phyloP scores from a whole-genome alignment of 2,113 vertebrate species.

The Rhinoderma darwinii region DNA sequence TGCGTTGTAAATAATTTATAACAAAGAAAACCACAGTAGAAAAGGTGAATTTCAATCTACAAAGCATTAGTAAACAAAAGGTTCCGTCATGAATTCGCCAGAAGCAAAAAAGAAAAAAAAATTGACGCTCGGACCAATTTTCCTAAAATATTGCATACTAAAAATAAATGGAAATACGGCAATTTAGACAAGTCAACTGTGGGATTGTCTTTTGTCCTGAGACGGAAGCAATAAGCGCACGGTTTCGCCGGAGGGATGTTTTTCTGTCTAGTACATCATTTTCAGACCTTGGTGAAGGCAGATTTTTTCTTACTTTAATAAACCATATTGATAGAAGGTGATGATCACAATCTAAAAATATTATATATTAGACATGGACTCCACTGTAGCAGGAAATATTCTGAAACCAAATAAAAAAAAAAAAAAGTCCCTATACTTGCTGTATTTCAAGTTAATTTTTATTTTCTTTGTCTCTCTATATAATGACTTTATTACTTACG shows the following conservation, averaged over 20 bases:
- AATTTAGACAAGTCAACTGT: constrained; percentile 25
- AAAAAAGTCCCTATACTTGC: too few relatives aligned
- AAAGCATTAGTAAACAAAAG: constrained; percentile 32
- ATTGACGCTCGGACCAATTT: neutral
- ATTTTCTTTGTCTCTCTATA: too few relatives aligned
- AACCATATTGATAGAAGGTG: constrained; percentile 21
- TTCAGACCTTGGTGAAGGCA: neutral
- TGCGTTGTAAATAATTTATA: neutral
- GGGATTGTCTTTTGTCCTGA: constrained; percentile 45
- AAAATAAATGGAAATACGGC: constrained; percentile 9
- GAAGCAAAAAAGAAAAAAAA: neutral
- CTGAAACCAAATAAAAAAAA: neutral
- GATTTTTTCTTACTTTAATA: constrained; percentile 27
- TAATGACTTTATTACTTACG: too few relatives aligned
- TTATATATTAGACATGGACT: constrained; percentile 6
- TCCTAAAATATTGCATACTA: constrained; percentile 33
- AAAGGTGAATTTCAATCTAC: constrained; percentile 19
- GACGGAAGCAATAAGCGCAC: constrained; percentile 29
- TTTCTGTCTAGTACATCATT: constrained; percentile 33
- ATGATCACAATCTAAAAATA: neutral
- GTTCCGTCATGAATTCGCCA: neutral
- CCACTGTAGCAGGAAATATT: neutral
- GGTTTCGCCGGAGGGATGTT: neutral
- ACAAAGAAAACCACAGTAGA: constrained; percentile 10
- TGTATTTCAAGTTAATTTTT: too few relatives aligned